Conservation (phyloP, 2,113 vertebrate genomes). For the Baryphthengus martii region DNA sequence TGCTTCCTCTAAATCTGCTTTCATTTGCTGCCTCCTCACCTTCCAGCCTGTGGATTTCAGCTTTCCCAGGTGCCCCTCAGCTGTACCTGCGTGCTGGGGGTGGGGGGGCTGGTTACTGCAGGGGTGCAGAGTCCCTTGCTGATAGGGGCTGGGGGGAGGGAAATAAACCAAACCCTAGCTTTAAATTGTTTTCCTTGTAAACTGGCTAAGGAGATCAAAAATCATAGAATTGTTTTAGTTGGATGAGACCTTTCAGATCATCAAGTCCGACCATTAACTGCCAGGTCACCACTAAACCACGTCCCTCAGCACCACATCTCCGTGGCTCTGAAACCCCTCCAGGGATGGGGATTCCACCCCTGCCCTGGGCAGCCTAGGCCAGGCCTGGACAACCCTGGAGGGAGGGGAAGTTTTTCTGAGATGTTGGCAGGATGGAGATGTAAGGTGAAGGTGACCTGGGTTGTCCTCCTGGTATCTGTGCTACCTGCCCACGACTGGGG, state of each 20-base stretch:
- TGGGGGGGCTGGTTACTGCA: background rate
- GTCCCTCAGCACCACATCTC: no score
- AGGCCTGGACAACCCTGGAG: no score
- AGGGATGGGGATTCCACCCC: no score
- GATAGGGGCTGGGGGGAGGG: background rate
- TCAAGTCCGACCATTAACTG: no score
- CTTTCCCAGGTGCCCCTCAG: background rate
- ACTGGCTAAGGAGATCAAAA: background rate
- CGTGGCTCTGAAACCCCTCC: no score
- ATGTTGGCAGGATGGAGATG: no score
- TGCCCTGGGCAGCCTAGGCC: no score
- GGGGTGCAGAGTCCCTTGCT: background rate
- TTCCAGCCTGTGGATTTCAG: fast-evolving
- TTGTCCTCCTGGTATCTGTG: background rate
- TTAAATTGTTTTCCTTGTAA: background rate
- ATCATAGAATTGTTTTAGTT: no score
- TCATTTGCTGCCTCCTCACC: background rate
- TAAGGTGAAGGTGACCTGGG: background rate
- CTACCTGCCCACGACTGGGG: background rate
- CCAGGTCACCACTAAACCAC: no score
- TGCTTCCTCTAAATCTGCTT: background rate
- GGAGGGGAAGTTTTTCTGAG: no score
- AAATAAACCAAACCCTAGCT: background rate
- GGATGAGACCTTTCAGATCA: no score
- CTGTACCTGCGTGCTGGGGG: background rate